These are phyloP conservation scores for Triops cancriformis DNA, from an alignment of 1,140 invertebrate species.

Conservation along the genomic window DNA sequence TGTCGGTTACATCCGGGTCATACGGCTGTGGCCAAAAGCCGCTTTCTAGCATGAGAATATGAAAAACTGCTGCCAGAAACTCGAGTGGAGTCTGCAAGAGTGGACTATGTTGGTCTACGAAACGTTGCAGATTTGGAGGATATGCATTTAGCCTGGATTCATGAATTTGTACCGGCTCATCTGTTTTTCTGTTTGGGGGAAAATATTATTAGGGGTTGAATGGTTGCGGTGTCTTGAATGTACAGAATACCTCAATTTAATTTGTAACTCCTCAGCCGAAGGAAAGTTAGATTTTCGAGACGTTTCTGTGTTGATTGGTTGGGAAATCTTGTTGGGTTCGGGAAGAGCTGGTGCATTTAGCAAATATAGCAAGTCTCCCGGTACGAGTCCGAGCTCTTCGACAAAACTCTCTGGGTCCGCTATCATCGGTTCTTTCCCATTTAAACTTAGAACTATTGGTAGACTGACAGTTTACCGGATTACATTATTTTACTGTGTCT, in stretches of 20 bases:
- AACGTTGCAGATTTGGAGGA: neutral
- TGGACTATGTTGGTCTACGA: neutral
- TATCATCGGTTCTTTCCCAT: neutral
- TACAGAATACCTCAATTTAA: neutral
- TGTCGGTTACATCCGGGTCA: neutral
- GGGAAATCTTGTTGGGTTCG: neutral
- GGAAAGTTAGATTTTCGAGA: neutral
- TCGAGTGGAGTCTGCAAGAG: neutral
- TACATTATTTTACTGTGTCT: neutral
- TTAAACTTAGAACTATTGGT: neutral
- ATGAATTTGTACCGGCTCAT: neutral
- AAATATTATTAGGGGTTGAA: neutral
- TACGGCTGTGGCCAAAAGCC: neutral
- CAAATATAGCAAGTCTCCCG: neutral
- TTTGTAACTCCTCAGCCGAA: neutral
- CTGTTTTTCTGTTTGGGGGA: neutral
- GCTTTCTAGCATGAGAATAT: neutral
- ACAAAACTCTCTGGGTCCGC: neutral
- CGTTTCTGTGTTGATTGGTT: neutral
- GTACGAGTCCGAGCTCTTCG: neutral
- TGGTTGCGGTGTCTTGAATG: neutral
- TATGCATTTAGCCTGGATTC: neutral
- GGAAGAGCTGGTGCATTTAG: neutral
- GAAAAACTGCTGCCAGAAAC: neutral
- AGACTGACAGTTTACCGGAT: neutral